Conservation (phyloP, 2,113 vertebrate genomes). For the Paratilapia polleni region DNA sequence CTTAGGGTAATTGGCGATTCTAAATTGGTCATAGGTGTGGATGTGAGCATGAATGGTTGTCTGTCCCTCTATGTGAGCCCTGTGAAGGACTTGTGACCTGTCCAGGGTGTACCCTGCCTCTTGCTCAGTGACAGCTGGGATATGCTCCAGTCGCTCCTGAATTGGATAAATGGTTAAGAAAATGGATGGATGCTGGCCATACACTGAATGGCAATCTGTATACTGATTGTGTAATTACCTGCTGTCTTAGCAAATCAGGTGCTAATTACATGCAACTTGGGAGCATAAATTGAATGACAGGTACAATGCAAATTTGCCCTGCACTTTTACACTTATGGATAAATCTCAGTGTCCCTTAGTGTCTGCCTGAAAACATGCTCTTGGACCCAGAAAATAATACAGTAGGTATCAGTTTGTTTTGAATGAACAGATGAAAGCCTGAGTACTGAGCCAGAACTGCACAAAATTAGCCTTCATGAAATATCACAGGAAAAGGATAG, state of each 20-base stretch:
- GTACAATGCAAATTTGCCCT: not conserved
- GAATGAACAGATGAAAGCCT: not conserved
- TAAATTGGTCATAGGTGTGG: not conserved
- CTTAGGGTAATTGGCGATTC: not conserved
- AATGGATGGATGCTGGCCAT: not conserved
- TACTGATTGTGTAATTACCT: not conserved
- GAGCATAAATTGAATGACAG: not conserved
- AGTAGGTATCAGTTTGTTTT: not conserved
- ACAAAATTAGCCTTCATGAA: not conserved
- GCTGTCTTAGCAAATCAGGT: slow-evolving; percentile 18
- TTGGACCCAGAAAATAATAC: not conserved
- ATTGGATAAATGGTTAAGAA: too few species aligned
- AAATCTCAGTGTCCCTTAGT: not conserved
- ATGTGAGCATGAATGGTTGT: not conserved
- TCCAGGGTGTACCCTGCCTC: not conserved
- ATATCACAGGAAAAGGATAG: not conserved
- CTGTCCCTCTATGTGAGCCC: not conserved
- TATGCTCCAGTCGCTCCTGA: too few species aligned
- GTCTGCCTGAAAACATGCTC: not conserved
- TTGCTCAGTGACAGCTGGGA: not conserved
- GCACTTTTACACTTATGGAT: not conserved
- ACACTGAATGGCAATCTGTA: not conserved
- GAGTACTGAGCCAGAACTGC: not conserved
- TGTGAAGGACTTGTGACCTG: not conserved
- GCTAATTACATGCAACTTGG: slow-evolving; percentile 14